phyloP scores from a whole-genome alignment of 2,888 invertebrate genomes.

The Tenthredo amoena region DNA sequence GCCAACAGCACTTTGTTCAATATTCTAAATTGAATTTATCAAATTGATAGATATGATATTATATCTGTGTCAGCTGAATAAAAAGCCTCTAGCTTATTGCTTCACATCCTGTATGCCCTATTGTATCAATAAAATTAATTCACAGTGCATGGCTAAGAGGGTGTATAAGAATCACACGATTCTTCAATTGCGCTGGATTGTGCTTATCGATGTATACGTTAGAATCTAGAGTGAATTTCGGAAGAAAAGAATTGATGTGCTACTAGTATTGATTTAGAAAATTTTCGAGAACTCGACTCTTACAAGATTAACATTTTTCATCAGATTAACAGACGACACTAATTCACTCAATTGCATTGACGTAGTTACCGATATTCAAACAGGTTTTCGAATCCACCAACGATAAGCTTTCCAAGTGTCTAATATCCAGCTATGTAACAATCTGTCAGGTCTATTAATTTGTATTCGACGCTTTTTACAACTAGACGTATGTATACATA shows the following conservation, averaged over 20 bases:
- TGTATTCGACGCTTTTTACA: not conserved
- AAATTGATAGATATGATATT: not conserved
- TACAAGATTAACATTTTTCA: not conserved
- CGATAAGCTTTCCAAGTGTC: not conserved
- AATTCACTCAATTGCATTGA: conserved; percentile 10
- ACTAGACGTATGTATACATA: not conserved
- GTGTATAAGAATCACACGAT: not conserved
- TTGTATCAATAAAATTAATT: not conserved
- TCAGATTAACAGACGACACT: not conserved
- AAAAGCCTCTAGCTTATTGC: conserved; percentile 8
- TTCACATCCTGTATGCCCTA: conserved; percentile 11
- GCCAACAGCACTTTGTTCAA: not conserved
- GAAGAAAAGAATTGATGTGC: not conserved
- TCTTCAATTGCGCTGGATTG: not conserved
- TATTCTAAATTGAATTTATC: not conserved
- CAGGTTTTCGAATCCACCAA: not conserved
- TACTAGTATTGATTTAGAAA: not conserved
- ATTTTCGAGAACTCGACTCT: not conserved
- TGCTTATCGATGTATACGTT: not conserved
- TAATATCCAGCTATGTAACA: not conserved
- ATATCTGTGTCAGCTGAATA: not conserved
- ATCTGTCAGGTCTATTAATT: not conserved
- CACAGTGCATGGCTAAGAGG: not conserved
- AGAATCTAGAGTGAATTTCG: not conserved
- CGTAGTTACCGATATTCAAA: not conserved